Evolutionary conservation across 2,888 invertebrate genomes (phyloP).

Genomic region (Listrodromus nycthemerus): DNA sequence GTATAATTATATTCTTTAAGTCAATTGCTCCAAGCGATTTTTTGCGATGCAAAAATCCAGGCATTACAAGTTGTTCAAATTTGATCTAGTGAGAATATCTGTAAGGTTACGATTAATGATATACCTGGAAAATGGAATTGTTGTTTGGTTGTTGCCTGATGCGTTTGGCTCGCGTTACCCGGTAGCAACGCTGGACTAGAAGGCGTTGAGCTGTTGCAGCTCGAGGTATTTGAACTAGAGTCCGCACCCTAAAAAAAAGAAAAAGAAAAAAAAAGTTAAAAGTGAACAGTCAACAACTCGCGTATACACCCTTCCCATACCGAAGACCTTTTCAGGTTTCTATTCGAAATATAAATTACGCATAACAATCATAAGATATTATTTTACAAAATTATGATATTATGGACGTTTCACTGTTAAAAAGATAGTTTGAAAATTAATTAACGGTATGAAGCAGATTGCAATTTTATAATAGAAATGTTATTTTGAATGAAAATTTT

Average conservation of each 20-base stretch:
- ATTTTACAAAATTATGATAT: too few relatives aligned
- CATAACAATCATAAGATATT: too few relatives aligned
- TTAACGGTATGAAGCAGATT: too few relatives aligned
- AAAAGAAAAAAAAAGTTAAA: neutral
- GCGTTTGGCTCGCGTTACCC: constrained; percentile 84
- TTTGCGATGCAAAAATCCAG: too few relatives aligned
- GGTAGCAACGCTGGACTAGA: constrained; percentile 94
- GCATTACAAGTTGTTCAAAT: too few relatives aligned
- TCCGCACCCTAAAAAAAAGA: constrained; percentile 88
- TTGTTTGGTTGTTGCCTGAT: constrained; percentile 85
- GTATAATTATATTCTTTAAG: neutral
- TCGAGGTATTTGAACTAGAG: constrained; percentile 97
- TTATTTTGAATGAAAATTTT: too few relatives aligned
- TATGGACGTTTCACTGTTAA: too few relatives aligned
- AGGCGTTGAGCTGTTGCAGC: constrained; percentile 98
- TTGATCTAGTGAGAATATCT: neutral
- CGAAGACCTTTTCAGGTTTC: too few relatives aligned
- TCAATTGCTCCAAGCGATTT: too few relatives aligned
- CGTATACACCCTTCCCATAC: neutral
- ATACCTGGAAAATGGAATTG: constrained; percentile 93
- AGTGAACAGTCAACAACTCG: constrained; percentile 18
- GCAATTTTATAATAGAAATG: too few relatives aligned
- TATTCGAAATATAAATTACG: too few relatives aligned
- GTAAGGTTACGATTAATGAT: neutral
- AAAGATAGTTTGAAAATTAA: too few relatives aligned